Evolutionary conservation across 2,888 invertebrate genomes (phyloP).

Genomic region (Acanthosepion esculentum): DNA sequence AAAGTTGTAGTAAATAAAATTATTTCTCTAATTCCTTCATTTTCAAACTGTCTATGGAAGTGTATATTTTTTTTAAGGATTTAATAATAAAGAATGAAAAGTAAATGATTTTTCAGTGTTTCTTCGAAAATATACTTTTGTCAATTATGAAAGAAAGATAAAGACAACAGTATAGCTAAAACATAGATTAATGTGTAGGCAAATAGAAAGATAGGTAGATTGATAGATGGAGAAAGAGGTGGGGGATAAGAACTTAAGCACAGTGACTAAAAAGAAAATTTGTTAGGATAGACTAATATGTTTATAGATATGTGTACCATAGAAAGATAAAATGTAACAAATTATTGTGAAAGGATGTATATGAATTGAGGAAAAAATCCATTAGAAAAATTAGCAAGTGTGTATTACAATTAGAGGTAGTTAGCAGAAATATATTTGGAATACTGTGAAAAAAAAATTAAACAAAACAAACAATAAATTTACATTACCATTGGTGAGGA

Average conservation of each 20-base stretch:
- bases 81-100: not conserved
- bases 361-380: not conserved
- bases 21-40: too few species aligned
- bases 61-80: not conserved
- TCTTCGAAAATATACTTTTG: too few species aligned
- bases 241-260: not conserved
- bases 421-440: conserved; percentile 33
- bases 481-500: conserved; percentile 23
- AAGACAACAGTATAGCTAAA: not conserved
- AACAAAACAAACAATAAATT: not conserved
- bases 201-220: not conserved
- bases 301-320: conserved; percentile 17
- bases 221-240: too few species aligned
- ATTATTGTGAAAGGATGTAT: not conserved
- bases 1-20: too few species aligned
- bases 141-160: not conserved
- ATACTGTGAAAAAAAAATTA: conserved; percentile 17
- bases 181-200: not conserved
- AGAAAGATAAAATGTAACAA: not conserved
- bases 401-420: not conserved
- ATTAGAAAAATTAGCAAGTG: not conserved
- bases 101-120: too few species aligned
- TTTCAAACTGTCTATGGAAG: too few species aligned
- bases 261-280: not conserved
- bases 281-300: not conserved